phyloP scores from a whole-genome alignment of 2,888 invertebrate genomes.

The Silvanus unidentatus region DNA sequence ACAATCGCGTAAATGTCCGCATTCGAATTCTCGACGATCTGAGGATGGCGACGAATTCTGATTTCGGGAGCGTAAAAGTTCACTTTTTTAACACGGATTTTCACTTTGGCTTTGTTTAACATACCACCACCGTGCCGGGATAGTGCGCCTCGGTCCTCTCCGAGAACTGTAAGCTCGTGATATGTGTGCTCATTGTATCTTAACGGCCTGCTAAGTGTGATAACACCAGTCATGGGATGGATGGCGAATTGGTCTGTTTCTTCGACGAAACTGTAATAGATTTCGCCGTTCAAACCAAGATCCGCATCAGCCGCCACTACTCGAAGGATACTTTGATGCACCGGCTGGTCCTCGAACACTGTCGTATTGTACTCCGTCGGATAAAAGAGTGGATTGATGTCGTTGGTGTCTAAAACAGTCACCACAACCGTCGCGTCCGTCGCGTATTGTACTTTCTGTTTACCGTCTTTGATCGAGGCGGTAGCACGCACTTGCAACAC shows the following conservation, averaged over 20 bases:
- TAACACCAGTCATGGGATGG: constrained; percentile 86
- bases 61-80: constrained; percentile 85
- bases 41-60: constrained; percentile 70
- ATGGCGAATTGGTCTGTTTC: constrained; percentile 82
- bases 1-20: constrained; percentile 87
- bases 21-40: constrained; percentile 73
- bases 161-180: constrained; percentile 74
- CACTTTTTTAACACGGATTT: constrained; percentile 70
- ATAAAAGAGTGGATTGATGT: constrained; percentile 89
- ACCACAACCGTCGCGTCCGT: constrained; percentile 70
- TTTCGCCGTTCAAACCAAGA: constrained; percentile 90
- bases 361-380: constrained; percentile 79
- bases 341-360: constrained; percentile 82
- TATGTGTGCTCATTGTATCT: constrained; percentile 62
- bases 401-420: constrained; percentile 77
- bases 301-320: constrained; percentile 94
- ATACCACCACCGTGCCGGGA: constrained; percentile 48
- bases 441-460: constrained; percentile 57
- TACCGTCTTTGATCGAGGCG: constrained; percentile 53
- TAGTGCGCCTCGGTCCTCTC: constrained; percentile 75
- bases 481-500: constrained; percentile 70
- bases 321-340: constrained; percentile 73
- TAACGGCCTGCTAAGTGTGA: constrained; percentile 75
- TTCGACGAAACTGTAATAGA: constrained; percentile 88
- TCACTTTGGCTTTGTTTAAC: constrained; percentile 72